Evolutionary conservation across 2,113 vertebrate species (phyloP).

Genomic region (Megatriorchis doriae): DNA sequence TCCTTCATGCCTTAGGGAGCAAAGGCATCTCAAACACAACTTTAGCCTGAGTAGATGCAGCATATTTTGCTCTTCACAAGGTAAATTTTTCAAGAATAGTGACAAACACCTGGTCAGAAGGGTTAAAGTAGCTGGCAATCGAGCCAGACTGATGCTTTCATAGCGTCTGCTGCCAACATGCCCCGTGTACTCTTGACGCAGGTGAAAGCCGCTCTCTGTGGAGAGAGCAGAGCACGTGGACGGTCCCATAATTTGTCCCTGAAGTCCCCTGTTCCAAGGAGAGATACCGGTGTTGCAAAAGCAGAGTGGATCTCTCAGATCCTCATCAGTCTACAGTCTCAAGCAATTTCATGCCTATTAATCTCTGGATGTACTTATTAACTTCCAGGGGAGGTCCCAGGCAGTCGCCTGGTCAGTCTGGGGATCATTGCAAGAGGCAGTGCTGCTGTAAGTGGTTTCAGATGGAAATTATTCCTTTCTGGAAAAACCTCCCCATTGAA

Average conservation of each 20-base stretch:
- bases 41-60: not conserved
- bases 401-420: rapidly evolving
- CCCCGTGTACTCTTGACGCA: no score
- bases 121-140: not conserved
- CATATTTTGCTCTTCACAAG: not conserved
- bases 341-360: not conserved
- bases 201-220: not conserved
- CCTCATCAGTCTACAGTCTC: not conserved
- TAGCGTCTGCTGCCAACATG: not conserved
- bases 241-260: not conserved
- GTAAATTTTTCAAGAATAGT: not conserved
- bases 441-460: not conserved
- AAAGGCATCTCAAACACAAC: not conserved
- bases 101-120: not conserved
- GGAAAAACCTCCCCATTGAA: not conserved
- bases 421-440: not conserved
- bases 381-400: not conserved
- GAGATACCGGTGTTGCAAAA: not conserved
- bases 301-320: not conserved
- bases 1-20: not conserved
- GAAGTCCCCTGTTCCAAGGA: not conserved
- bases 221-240: not conserved
- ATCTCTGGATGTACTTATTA: not conserved
- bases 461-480: not conserved
- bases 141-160: not conserved